Conservation (phyloP, 1,140 invertebrate genomes). For the Acromyrmex echinatior region DNA sequence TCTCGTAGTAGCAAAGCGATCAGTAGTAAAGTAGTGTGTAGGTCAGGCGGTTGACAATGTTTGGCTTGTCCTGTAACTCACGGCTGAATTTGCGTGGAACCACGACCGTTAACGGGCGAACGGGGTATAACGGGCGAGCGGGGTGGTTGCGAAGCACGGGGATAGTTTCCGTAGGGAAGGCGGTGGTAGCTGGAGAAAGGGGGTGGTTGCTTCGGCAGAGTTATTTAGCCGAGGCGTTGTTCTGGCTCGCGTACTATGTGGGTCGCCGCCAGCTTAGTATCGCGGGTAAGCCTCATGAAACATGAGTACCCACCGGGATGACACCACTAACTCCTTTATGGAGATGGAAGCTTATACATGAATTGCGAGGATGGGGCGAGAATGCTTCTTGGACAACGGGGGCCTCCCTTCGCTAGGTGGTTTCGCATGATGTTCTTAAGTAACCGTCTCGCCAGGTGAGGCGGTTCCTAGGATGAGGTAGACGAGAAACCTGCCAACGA, state of each 20-base stretch:
- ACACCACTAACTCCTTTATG: constrained; percentile 82
- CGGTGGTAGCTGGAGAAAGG: constrained; percentile 22
- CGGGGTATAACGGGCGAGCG: neutral
- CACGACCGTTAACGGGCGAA: constrained; percentile 38
- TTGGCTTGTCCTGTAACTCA: constrained; percentile 24
- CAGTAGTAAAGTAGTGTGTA: constrained; percentile 19
- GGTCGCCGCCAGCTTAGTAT: constrained; percentile 79
- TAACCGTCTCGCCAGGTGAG: constrained; percentile 65
- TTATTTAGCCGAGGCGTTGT: constrained; percentile 74
- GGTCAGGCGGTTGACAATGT: constrained; percentile 20
- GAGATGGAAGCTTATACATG: constrained; percentile 84
- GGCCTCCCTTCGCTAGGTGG: constrained; percentile 22
- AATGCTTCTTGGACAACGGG: constrained; percentile 61
- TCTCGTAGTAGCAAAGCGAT: neutral
- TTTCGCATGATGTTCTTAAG: constrained; percentile 65
- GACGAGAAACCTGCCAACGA: constrained; percentile 17
- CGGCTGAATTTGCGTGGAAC: constrained; percentile 55
- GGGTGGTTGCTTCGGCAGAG: constrained; percentile 59
- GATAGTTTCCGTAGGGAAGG: constrained; percentile 13
- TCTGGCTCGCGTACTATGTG: constrained; percentile 78
- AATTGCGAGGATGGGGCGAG: constrained; percentile 75
- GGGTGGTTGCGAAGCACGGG: neutral
- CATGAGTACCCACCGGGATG: constrained; percentile 80
- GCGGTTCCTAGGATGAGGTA: neutral
- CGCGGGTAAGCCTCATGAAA: constrained; percentile 81